Conservation (phyloP, 2,113 vertebrate genomes). For the Polypterus senegalus region DNA sequence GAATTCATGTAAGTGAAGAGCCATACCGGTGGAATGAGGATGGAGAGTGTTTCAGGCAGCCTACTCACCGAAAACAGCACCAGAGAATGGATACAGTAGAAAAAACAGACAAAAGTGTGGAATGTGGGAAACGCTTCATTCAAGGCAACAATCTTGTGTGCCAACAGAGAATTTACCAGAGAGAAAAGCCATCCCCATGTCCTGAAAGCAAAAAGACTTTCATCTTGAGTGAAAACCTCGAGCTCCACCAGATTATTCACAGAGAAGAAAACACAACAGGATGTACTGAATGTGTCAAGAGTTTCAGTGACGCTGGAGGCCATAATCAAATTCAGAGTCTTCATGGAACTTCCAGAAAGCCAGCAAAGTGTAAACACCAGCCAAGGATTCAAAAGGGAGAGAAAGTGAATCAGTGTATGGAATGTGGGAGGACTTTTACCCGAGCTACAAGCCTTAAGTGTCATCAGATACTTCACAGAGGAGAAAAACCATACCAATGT, state of each 20-base stretch:
- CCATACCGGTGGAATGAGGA: constrained; percentile 5
- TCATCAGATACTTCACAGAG: constrained; percentile 19
- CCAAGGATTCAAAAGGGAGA: constrained; percentile 16
- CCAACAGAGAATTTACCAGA: too few species aligned
- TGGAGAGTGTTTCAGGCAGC: too few species aligned
- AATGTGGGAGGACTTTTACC: constrained; percentile 16
- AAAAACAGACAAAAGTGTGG: too few species aligned
- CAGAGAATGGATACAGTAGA: too few species aligned
- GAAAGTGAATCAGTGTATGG: constrained; percentile 9
- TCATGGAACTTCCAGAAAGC: constrained; percentile 15
- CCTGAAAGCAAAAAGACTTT: constrained; percentile 35
- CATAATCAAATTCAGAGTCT: constrained; percentile 5
- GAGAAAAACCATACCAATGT: constrained; percentile 13
- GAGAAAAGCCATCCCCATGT: constrained; percentile 23
- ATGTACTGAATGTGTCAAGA: constrained; percentile 22
- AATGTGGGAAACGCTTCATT: too few species aligned
- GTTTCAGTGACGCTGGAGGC: too few species aligned
- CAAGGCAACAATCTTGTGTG: too few species aligned
- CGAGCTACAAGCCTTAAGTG: constrained; percentile 13
- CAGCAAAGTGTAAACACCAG: constrained; percentile 12
- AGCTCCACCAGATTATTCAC: constrained; percentile 35
- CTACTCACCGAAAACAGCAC: too few species aligned
- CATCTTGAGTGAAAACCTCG: constrained; percentile 29
- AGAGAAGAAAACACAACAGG: constrained; percentile 41
- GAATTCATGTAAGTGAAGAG: constrained; percentile 32